A percentile compares a stretch with the other conserved stretches of the same genome.
Evolutionary conservation across 2,888 invertebrate species (phyloP).

Genomic region (Orthosia gracilis): DNA sequence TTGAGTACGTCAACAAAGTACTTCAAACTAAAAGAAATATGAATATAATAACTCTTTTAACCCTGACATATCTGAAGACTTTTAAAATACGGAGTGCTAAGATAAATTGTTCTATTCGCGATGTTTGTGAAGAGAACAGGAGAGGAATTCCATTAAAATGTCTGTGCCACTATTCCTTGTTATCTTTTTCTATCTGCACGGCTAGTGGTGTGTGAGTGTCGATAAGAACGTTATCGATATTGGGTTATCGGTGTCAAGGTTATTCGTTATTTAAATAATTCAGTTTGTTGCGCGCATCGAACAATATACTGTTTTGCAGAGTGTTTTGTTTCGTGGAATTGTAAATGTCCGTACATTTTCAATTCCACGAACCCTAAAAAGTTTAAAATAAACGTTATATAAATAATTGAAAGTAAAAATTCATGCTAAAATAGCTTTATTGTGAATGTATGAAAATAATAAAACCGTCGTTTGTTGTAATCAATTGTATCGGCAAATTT

Average conservation of each 20-base stretch:
- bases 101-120: constrained; percentile 69
- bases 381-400: too few relatives aligned
- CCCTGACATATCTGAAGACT: constrained; percentile 37
- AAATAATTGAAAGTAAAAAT: too few relatives aligned
- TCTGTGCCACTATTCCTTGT: constrained; percentile 75
- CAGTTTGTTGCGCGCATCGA: too few relatives aligned
- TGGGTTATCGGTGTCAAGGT: constrained; percentile 58
- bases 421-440: too few relatives aligned
- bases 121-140: constrained; percentile 69
- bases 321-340: too few relatives aligned
- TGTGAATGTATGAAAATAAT: too few relatives aligned
- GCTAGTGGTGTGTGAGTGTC: constrained; percentile 65
- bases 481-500: too few relatives aligned
- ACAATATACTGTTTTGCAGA: too few relatives aligned
- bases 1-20: too few relatives aligned
- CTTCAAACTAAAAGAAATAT: constrained; percentile 17
- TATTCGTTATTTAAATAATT: constrained; percentile 6
- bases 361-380: too few relatives aligned
- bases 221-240: constrained; percentile 47
- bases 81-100: constrained; percentile 63
- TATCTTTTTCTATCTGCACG: constrained; percentile 77
- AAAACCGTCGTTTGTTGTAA: too few relatives aligned
- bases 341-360: too few relatives aligned
- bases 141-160: constrained; percentile 82
- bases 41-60: constrained; percentile 28